Percentiles rank a stretch among this genome's conserved stretches.
These are phyloP conservation scores for Lycodopsis pacificus DNA, from an alignment of 2,797 vertebrate genomes.

Conservation along the genomic window DNA sequence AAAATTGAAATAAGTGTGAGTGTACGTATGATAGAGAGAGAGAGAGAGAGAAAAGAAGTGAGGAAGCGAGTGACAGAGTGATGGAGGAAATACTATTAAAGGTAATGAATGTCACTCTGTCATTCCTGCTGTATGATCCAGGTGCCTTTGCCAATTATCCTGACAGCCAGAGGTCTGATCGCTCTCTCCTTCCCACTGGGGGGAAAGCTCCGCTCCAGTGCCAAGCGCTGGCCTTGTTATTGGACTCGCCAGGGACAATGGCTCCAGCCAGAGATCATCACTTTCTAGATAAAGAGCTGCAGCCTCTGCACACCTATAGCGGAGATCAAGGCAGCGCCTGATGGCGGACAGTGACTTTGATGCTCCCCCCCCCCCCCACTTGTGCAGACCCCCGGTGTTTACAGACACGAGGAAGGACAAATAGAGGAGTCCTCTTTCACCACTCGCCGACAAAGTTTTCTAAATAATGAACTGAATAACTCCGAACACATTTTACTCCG, in stretches of 20 bases:
- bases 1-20: constrained; percentile 1
- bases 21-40: constrained; percentile 1
- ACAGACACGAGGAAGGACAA: constrained; percentile 24
- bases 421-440: neutral
- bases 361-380: constrained; percentile 12
- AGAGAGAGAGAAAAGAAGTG: constrained; percentile 15
- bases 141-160: constrained; percentile 81
- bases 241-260: constrained; percentile 45
- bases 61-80: constrained; percentile 54
- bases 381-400: constrained; percentile 18
- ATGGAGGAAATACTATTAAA: constrained; percentile 75
- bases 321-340: constrained; percentile 20
- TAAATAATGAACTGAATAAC: constrained; percentile 27
- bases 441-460: neutral
- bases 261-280: constrained; percentile 58
- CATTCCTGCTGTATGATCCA: constrained; percentile 72
- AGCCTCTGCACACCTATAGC: constrained; percentile 34
- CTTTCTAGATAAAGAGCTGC: constrained; percentile 60
- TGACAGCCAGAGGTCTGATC: constrained; percentile 73
- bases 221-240: constrained; percentile 72
- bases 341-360: constrained; percentile 38
- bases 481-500: constrained; percentile 44
- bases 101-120: constrained; percentile 81
- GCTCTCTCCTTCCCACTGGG: constrained; percentile 61
- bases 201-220: constrained; percentile 56